Base-by-base conservation (phyloP, 2,888 invertebrate species). In the Helicoverpa assulta region DNA sequence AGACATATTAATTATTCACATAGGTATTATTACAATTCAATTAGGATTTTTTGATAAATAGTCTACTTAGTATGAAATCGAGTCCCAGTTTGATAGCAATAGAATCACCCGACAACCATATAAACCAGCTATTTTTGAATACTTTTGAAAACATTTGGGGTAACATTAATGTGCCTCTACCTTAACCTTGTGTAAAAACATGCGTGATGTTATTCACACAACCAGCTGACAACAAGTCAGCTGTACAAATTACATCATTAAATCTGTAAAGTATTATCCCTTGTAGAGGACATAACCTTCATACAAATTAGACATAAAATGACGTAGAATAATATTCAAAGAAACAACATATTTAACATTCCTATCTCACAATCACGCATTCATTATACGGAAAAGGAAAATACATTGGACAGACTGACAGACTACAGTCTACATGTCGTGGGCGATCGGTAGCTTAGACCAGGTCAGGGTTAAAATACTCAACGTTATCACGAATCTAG, bases 381-480 rank as follows among this genome's bases (percentile, higher is more conserved):
- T 21, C 21, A 70, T 74, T 72, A 58, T 65, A 63, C 74, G 53
- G 55, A 78, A 68, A 83, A 73, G 79, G 79, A 68, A 81, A 75
- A 83, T 83, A 76, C 53, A 47, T 62, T 67, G 29, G 60, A 56
- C 59, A 40, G 26, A 70, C 64, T 72, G 58, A 56, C 59, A 33
- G 26, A 68, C 64, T 72, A 56, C 60, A 76, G 67, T 71, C 70
- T 51, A 53, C 56, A 66, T 57, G 61, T 67, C 74, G 88, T 87
- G 87, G 87, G 88, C 84, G 86, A 73, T 71, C 70, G 73, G 70
- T 75, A 65, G 72, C 78, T 78, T 66, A 77, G 75, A 80, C 59
- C 76, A 73, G 88, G 88, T 88, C 88, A 87, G 82, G 88, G 86
- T 69, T 72, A 75, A 70, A 80, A 65, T 61, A 71, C 77, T 83